These are phyloP conservation scores for Amblyopsis rosae DNA, from an alignment of 2,113 vertebrate species.

Conservation along the genomic window DNA sequence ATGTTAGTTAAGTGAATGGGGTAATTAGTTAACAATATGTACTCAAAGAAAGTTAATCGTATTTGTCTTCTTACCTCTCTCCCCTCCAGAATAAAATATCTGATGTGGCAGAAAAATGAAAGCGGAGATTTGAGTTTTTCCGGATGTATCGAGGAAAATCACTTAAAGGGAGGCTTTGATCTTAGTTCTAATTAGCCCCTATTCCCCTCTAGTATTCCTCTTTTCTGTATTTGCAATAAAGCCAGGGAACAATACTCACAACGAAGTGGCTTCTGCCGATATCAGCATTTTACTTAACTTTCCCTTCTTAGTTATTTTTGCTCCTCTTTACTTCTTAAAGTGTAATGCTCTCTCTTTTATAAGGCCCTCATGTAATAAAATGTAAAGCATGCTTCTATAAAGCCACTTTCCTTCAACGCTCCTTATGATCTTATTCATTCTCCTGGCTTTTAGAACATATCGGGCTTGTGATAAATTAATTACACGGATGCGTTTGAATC, in stretches of 20 bases:
- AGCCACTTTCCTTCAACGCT: neutral
- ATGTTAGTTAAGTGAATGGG: constrained; percentile 57
- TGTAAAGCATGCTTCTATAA: neutral
- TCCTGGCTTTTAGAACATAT: constrained; percentile 36
- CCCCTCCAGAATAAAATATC: constrained; percentile 65
- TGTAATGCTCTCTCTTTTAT: constrained; percentile 42
- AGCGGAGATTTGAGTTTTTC: constrained; percentile 74
- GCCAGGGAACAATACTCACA: constrained; percentile 74
- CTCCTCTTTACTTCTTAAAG: constrained; percentile 65
- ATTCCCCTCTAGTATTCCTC: constrained; percentile 78
- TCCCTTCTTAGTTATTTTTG: constrained; percentile 71
- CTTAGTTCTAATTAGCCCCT: constrained; percentile 78
- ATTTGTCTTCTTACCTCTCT: constrained; percentile 68
- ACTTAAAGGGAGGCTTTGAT: constrained; percentile 78
- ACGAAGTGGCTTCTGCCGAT: constrained; percentile 69
- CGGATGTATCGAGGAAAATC: constrained; percentile 77
- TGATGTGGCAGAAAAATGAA: constrained; percentile 76
- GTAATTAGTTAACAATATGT: constrained; percentile 75
- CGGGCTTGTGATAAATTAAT: constrained; percentile 58
- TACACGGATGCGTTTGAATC: constrained; percentile 64
- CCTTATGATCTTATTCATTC: constrained; percentile 19
- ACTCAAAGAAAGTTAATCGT: constrained; percentile 75
- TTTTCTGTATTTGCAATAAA: constrained; percentile 80
- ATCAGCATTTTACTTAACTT: constrained; percentile 78
- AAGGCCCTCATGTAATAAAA: constrained; percentile 15